These are phyloP conservation scores for Cremastinae sp. DNA, from an alignment of 2,888 invertebrate species.

Conservation along the genomic window DNA sequence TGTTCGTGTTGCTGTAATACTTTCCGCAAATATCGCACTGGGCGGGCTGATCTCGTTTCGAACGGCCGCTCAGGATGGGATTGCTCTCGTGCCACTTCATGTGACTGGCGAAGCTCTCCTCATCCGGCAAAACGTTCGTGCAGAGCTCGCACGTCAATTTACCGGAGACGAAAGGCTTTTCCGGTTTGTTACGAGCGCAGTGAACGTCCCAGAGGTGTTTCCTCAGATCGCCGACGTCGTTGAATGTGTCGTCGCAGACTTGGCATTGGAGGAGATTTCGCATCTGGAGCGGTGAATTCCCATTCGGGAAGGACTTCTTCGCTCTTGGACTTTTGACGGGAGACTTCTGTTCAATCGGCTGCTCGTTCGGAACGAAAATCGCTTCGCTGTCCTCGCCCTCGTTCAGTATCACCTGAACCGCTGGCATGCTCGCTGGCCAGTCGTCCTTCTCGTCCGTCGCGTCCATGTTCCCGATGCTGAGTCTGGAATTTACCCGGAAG, in stretches of 20 bases:
- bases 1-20: slow-evolving; percentile 83
- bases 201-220: slow-evolving; percentile 84
- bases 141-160: slow-evolving; percentile 80
- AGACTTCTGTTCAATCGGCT: background rate
- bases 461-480: slow-evolving; percentile 58
- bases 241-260: slow-evolving; percentile 83
- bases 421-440: background rate
- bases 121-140: slow-evolving; percentile 80
- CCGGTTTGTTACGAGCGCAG: slow-evolving; percentile 80
- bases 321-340: slow-evolving; percentile 71
- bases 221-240: slow-evolving; percentile 82
- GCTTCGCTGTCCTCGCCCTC: background rate
- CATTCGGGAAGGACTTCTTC: slow-evolving; percentile 63
- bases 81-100: slow-evolving; percentile 81
- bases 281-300: background rate
- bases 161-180: slow-evolving; percentile 69
- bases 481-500: slow-evolving; percentile 81
- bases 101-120: slow-evolving; percentile 79
- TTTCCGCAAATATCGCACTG: slow-evolving; percentile 85
- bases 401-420: background rate
- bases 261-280: slow-evolving; percentile 81
- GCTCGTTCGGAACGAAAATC: slow-evolving; percentile 22
- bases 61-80: slow-evolving; percentile 69
- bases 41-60: slow-evolving; percentile 60
- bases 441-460: background rate